Percentiles rank a stretch among this genome's conserved stretches.
Evolutionary conservation across 2,113 vertebrate species (phyloP).

Genomic region (Rhineura floridana): DNA sequence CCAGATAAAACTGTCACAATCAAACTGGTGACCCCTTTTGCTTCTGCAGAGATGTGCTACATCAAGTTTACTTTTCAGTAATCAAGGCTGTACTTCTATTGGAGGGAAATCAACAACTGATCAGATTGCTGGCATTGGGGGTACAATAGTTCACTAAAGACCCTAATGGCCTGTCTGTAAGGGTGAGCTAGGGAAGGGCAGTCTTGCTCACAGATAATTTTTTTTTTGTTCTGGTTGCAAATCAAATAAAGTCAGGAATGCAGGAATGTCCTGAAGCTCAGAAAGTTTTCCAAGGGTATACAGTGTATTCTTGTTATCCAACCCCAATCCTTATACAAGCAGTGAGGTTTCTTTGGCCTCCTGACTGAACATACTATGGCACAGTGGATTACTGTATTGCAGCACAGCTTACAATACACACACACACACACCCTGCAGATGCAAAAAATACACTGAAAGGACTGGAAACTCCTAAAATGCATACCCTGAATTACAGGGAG

Average conservation of each 20-base stretch:
- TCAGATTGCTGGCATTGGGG: constrained; percentile 18
- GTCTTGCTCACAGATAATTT: constrained; percentile 58
- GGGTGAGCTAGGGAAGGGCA: constrained; percentile 44
- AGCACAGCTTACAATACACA: constrained; percentile 21
- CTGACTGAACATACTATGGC: not conserved
- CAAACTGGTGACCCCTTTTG: constrained; percentile 8
- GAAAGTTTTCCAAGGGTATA: constrained; percentile 22
- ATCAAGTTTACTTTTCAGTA: constrained; percentile 30
- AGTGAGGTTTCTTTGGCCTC: not conserved
- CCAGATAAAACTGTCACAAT: not conserved
- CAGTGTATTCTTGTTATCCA: constrained; percentile 57
- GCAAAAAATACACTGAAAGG: not conserved
- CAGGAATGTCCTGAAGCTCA: constrained; percentile 71
- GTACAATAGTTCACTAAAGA: constrained; percentile 68
- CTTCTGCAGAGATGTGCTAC: not conserved
- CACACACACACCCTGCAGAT: constrained; percentile 3
- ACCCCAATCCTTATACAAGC: constrained; percentile 51
- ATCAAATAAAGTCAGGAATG: constrained; percentile 53
- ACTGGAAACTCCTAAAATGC: not conserved
- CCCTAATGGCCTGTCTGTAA: constrained; percentile 28
- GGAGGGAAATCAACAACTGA: constrained; percentile 56
- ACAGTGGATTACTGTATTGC: not conserved
- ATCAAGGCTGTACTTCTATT: constrained; percentile 40
- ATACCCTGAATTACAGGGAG: not conserved
- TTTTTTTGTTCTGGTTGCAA: constrained; percentile 16